A percentile compares a stretch with the other conserved stretches of the same genome.
Evolutionary conservation across 2,888 invertebrate genomes (phyloP).

Genomic region (Gnatocerus cornutus): DNA sequence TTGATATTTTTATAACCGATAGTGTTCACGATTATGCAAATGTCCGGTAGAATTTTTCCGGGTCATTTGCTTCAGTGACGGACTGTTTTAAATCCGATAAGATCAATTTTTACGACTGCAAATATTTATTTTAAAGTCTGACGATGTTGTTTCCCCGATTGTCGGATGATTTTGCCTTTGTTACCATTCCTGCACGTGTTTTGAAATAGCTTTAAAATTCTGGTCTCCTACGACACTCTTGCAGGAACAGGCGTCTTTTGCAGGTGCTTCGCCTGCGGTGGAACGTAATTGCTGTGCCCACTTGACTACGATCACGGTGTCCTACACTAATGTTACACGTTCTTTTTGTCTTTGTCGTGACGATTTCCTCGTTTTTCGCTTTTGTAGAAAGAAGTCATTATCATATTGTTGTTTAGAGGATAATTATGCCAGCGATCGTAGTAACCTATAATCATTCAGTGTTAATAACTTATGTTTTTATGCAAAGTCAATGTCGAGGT

Average conservation of each 20-base stretch:
- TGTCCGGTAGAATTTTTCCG: conserved; percentile 21
- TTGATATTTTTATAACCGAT: no score
- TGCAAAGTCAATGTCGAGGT: conserved; percentile 25
- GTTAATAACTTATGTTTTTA: conserved; percentile 16
- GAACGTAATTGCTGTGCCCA: conserved; percentile 57
- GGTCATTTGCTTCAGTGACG: conserved; percentile 37
- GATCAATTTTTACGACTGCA: conserved; percentile 14
- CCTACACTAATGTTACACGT: conserved; percentile 25
- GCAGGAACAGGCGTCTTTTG: conserved; percentile 50
- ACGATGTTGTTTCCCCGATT: conserved; percentile 11
- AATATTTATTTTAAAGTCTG: conserved; percentile 38
- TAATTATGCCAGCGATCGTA: conserved; percentile 7
- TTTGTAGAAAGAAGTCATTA: conserved; percentile 6
- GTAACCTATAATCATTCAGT: conserved; percentile 25
- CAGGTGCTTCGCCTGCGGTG: conserved; percentile 62
- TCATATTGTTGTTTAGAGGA: conserved; percentile 5
- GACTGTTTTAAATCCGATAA: conserved; percentile 19
- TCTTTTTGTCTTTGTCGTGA: not conserved
- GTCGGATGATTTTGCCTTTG: not conserved
- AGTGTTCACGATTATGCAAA: conserved; percentile 28
- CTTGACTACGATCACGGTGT: conserved; percentile 52
- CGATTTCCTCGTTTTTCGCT: not conserved
- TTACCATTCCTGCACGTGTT: conserved; percentile 6
- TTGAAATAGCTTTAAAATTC: conserved; percentile 6
- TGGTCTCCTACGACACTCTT: conserved; percentile 42